These are phyloP conservation scores for Drosophila neotestacea DNA, from an alignment of 2,888 invertebrate species.

Conservation along the genomic window DNA sequence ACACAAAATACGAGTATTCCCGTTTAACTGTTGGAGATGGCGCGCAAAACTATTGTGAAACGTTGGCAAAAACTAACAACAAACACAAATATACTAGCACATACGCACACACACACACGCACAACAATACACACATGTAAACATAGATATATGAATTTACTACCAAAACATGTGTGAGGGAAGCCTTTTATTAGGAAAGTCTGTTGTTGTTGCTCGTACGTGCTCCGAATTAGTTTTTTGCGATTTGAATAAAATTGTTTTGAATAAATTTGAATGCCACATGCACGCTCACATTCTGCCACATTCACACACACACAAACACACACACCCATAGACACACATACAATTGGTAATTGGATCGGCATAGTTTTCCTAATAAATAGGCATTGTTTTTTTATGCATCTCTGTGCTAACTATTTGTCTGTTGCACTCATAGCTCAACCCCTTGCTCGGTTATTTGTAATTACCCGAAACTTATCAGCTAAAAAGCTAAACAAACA, in stretches of 20 bases:
- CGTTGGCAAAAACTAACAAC: constrained; percentile 63
- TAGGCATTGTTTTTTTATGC: constrained; percentile 51
- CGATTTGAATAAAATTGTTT: constrained; percentile 80
- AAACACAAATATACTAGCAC: constrained; percentile 37
- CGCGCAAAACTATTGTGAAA: constrained; percentile 56
- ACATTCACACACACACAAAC: constrained; percentile 50
- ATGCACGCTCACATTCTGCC: constrained; percentile 52
- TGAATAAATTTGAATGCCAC: constrained; percentile 77
- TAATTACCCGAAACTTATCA: constrained; percentile 45
- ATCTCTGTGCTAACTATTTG: constrained; percentile 19
- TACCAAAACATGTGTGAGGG: constrained; percentile 33
- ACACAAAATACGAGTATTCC: constrained; percentile 56
- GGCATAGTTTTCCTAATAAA: constrained; percentile 49
- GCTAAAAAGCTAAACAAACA: constrained; percentile 12
- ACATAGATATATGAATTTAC: constrained; percentile 56
- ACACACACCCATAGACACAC: constrained; percentile 27
- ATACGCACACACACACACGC: constrained; percentile 15
- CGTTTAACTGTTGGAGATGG: constrained; percentile 50
- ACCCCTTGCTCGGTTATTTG: constrained; percentile 30
- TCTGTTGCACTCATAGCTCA: constrained; percentile 37
- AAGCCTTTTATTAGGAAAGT: constrained; percentile 56
- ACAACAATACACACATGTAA: neutral
- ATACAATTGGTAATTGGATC: constrained; percentile 12
- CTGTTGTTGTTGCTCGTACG: constrained; percentile 54
- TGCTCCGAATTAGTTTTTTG: constrained; percentile 78